These are phyloP conservation scores for Baryphthengus martii DNA, from an alignment of 2,113 vertebrate species.

Conservation along the genomic window DNA sequence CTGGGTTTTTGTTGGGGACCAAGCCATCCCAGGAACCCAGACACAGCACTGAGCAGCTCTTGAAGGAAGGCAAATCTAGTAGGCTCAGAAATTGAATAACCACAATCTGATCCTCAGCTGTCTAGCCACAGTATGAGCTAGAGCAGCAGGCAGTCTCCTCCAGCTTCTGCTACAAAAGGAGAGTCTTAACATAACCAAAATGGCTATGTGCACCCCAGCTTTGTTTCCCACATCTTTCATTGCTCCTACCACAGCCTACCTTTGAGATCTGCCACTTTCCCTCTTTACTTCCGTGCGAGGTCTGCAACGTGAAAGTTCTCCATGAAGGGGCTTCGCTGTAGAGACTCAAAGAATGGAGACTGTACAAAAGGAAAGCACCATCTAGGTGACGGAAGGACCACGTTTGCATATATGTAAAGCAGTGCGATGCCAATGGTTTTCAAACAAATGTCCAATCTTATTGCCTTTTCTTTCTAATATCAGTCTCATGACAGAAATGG, in stretches of 20 bases:
- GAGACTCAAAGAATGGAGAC: rapidly evolving
- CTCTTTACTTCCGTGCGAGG: not conserved
- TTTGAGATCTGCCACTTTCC: not conserved
- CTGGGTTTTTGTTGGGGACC: not conserved
- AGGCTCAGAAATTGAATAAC: not conserved
- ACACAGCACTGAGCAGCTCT: not conserved
- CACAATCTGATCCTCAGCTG: not conserved
- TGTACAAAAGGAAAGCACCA: not conserved
- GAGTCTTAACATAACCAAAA: not conserved
- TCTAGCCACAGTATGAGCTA: not conserved
- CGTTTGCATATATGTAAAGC: not conserved
- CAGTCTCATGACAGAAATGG: rapidly evolving
- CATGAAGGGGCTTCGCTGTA: rapidly evolving
- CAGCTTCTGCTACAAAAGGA: not conserved
- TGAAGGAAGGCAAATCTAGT: not conserved
- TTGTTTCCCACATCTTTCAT: not conserved
- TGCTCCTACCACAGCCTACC: not conserved
- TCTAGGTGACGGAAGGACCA: not conserved
- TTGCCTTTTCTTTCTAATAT: not conserved
- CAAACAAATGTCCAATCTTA: not conserved
- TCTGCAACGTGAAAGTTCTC: not conserved
- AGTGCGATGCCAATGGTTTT: not conserved
- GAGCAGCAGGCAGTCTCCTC: not conserved
- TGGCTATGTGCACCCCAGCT: not conserved
- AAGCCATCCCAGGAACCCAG: not conserved